phyloP scores from a whole-genome alignment of 1,140 invertebrate species.

The Caenorhabditis remanei region DNA sequence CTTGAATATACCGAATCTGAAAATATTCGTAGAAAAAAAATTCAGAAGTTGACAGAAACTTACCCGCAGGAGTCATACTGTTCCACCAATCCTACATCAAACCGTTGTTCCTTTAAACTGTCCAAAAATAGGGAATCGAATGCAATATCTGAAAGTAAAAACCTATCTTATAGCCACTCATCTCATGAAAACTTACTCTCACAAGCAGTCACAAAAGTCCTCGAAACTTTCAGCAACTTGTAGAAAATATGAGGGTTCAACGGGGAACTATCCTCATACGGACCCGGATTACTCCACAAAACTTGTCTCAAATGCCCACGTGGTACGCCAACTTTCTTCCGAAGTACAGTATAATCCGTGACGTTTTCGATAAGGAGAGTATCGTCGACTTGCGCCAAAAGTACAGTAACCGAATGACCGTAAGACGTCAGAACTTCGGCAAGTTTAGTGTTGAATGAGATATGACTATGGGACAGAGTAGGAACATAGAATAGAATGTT shows the following conservation, averaged over 20 bases:
- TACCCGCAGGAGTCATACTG: slow-evolving; percentile 74
- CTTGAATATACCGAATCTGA: slow-evolving; percentile 53
- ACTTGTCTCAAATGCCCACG: slow-evolving; percentile 64
- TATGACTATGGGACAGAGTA: slow-evolving; percentile 73
- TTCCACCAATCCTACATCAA: slow-evolving; percentile 72
- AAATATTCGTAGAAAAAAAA: slow-evolving; percentile 35
- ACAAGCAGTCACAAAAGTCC: slow-evolving; percentile 69
- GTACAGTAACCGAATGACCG: slow-evolving; percentile 71
- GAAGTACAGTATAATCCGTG: slow-evolving; percentile 43
- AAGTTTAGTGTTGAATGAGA: slow-evolving; percentile 70
- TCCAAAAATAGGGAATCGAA: slow-evolving; percentile 34
- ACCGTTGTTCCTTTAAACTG: slow-evolving; percentile 44
- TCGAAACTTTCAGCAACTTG: slow-evolving; percentile 70
- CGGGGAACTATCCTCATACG: slow-evolving; percentile 72
- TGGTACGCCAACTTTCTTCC: slow-evolving; percentile 66
- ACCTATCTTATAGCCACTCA: neutral
- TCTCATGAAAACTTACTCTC: slow-evolving; percentile 61
- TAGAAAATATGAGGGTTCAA: slow-evolving; percentile 71
- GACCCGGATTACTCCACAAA: slow-evolving; percentile 74
- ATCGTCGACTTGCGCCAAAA: slow-evolving; percentile 71
- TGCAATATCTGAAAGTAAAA: slow-evolving; percentile 46
- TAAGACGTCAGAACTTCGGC: slow-evolving; percentile 65
- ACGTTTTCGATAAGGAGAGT: slow-evolving; percentile 59
- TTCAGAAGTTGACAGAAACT: slow-evolving; percentile 1
- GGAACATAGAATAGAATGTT: slow-evolving; percentile 68